These are phyloP conservation scores for Endotricha flammealis DNA, from an alignment of 2,888 invertebrate genomes.

Conservation along the genomic window DNA sequence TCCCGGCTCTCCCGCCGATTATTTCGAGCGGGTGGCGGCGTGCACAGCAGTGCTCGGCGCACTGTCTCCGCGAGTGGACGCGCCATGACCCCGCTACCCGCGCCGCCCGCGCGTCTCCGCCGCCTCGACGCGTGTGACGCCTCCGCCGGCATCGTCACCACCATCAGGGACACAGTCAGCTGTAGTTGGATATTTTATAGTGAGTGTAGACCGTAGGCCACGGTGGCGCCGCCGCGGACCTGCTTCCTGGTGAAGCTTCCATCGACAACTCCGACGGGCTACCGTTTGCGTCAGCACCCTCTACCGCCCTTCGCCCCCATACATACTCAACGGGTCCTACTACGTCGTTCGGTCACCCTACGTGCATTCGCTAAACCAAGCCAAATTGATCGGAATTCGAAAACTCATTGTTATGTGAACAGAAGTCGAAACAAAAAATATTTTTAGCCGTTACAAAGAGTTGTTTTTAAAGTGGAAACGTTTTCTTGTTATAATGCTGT, in stretches of 20 bases:
- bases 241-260: conserved; percentile 13
- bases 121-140: conserved; percentile 72
- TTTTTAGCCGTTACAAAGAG: conserved; percentile 10
- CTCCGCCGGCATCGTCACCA: conserved; percentile 78
- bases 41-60: conserved; percentile 60
- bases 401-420: conserved; percentile 9
- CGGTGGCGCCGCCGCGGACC: conserved; percentile 16
- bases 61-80: conserved; percentile 56
- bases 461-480: conserved; percentile 8
- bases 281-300: too few species aligned
- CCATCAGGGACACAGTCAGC: conserved; percentile 82
- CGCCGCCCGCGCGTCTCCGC: conserved; percentile 54
- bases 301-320: conserved; percentile 32
- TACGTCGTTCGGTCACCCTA: conserved; percentile 23
- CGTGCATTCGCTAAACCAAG: conserved; percentile 5
- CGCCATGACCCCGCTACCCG: conserved; percentile 68
- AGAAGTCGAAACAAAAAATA: conserved; percentile 3
- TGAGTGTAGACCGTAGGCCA: conserved; percentile 64
- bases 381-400: not conserved
- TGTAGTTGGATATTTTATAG: conserved; percentile 88
- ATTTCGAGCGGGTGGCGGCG: conserved; percentile 58
- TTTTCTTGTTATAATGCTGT: too few species aligned
- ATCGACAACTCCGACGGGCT: too few species aligned
- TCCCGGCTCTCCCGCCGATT: conserved; percentile 67
- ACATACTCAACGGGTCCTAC: too few species aligned